Evolutionary conservation across 2,797 vertebrate species (phyloP).

Genomic region (Sebastes hubbsi): DNA sequence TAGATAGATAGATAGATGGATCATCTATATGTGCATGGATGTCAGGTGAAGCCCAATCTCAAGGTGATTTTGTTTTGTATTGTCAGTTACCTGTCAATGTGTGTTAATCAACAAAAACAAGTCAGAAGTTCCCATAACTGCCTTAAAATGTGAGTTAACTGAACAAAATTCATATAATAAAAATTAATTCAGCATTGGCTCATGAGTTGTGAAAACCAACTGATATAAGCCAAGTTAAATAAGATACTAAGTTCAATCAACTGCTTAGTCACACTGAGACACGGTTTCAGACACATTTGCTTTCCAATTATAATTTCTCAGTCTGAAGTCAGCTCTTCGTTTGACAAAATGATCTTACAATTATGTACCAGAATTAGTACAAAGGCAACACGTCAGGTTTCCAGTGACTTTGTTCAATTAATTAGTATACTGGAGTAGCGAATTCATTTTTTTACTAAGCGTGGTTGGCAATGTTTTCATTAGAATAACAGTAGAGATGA

Average conservation of each 20-base stretch:
- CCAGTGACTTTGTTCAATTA: neutral
- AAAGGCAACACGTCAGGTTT: neutral
- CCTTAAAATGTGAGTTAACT: too few relatives aligned
- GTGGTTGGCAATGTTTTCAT: neutral
- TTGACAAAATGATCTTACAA: neutral
- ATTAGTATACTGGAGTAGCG: neutral
- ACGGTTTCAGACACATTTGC: neutral
- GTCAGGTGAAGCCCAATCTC: too few relatives aligned
- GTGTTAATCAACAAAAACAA: too few relatives aligned
- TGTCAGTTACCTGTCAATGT: too few relatives aligned
- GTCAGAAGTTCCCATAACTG: too few relatives aligned
- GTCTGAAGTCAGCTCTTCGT: neutral
- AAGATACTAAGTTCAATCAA: neutral
- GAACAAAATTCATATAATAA: too few relatives aligned
- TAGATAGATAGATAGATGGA: too few relatives aligned
- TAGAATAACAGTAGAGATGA: neutral
- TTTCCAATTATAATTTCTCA: neutral
- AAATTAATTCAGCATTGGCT: too few relatives aligned
- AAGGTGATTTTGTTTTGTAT: too few relatives aligned
- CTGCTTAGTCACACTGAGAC: neutral
- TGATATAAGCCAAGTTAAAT: too few relatives aligned
- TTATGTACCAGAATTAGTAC: neutral
- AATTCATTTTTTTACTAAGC: fast-evolving
- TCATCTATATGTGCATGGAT: too few relatives aligned
- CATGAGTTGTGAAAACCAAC: too few relatives aligned